A percentile compares a stretch with the other conserved stretches of the same genome.
Evolutionary conservation across 37 sponge, comb jelly and placozoan genomes (phyloP).

Genomic region (Halichondria panicea): DNA sequence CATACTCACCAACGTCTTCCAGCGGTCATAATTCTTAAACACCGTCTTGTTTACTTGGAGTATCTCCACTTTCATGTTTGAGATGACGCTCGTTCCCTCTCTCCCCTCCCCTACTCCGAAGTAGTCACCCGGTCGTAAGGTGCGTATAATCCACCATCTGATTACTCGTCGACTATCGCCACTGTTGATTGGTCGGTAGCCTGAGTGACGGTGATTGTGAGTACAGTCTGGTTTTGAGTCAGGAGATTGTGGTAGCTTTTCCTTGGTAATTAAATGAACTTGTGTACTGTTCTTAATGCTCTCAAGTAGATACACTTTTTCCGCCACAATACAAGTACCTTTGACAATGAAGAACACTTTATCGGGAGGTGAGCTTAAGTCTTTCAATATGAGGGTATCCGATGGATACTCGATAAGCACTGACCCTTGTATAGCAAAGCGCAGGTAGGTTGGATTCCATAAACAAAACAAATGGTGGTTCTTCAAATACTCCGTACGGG

Average conservation of each 20-base stretch:
- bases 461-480: constrained; percentile 34
- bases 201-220: too few relatives aligned
- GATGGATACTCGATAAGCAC: constrained; percentile 42
- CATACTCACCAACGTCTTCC: constrained; percentile 23
- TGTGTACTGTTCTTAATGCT: not conserved
- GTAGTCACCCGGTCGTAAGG: constrained; percentile 66
- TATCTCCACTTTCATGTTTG: constrained; percentile 40
- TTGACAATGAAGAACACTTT: constrained; percentile 50
- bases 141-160: constrained; percentile 61
- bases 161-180: not conserved
- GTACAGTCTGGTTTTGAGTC: not conserved
- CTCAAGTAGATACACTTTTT: constrained; percentile 37
- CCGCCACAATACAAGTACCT: constrained; percentile 66
- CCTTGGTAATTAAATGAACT: not conserved
- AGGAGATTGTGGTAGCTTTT: constrained; percentile 7
- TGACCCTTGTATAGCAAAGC: constrained; percentile 49
- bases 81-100: constrained; percentile 25
- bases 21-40: constrained; percentile 44
- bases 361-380: constrained; percentile 31
- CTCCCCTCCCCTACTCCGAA: constrained; percentile 84
- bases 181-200: not conserved
- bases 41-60: constrained; percentile 42
- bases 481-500: constrained; percentile 24
- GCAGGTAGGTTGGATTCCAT: constrained; percentile 25
- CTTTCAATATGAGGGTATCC: constrained; percentile 61